phyloP scores from a whole-genome alignment of 2,888 invertebrate species.

The Hypercompe scribonia region DNA sequence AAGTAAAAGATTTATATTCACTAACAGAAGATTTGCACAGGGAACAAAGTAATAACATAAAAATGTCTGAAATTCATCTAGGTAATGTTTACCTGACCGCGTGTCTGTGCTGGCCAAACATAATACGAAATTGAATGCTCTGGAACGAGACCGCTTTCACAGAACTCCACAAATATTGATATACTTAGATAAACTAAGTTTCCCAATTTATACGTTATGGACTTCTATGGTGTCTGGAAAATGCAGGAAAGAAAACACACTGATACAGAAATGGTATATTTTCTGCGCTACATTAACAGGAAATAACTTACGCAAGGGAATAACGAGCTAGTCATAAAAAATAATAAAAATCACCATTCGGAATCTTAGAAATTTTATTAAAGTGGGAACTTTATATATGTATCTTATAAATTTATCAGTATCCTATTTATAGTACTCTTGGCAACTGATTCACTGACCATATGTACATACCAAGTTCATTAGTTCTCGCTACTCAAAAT shows the following conservation, averaged over 20 bases:
- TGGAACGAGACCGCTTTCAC: conserved; percentile 7
- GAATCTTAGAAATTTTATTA: background rate
- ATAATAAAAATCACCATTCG: background rate
- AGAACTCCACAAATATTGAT: conserved; percentile 31
- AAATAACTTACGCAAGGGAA: background rate
- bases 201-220: conserved; percentile 20
- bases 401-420: background rate
- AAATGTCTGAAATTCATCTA: conserved; percentile 45
- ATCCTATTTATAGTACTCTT: background rate
- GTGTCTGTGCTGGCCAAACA: conserved; percentile 27
- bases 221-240: background rate
- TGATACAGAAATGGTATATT: too few relatives aligned
- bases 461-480: conserved; percentile 19
- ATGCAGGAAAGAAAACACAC: background rate
- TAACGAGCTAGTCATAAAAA: background rate
- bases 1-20: conserved; percentile 17
- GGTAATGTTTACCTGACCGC: conserved; percentile 25
- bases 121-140: background rate
- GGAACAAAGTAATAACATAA: conserved; percentile 40
- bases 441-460: conserved; percentile 1
- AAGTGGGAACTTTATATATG: background rate
- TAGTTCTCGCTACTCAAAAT: conserved; percentile 37
- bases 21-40: conserved; percentile 15
- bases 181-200: conserved; percentile 22
- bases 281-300: background rate